phyloP scores from a whole-genome alignment of 2,113 vertebrate genomes.

The Eptesicus fuscus region DNA sequence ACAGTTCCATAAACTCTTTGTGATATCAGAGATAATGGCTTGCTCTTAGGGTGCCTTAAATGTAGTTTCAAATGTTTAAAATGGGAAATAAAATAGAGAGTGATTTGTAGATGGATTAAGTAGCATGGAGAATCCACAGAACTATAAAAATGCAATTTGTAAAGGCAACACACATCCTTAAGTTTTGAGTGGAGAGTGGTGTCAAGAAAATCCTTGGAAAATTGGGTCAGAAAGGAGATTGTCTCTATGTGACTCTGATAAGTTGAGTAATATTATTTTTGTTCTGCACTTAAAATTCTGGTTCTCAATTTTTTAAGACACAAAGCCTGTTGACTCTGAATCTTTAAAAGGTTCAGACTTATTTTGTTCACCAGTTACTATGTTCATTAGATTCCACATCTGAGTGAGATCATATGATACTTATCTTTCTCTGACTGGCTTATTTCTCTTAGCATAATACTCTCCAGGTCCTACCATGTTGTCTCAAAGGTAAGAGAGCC shows the following conservation, averaged over 20 bases:
- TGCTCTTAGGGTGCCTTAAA: background rate
- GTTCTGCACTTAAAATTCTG: background rate
- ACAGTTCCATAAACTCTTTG: background rate
- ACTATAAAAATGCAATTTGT: background rate
- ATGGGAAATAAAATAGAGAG: background rate
- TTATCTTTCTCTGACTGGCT: too few species aligned
- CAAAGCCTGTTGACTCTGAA: background rate
- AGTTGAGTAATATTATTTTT: background rate
- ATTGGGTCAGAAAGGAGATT: background rate
- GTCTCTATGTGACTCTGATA: background rate
- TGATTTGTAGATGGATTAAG: background rate
- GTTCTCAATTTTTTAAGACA: background rate
- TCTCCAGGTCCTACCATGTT: too few species aligned
- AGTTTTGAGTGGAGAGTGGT: background rate
- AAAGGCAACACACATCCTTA: background rate
- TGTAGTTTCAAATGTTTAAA: background rate
- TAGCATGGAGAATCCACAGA: background rate
- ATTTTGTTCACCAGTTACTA: too few species aligned
- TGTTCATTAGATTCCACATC: too few species aligned
- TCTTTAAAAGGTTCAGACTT: background rate
- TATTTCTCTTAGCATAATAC: too few species aligned
- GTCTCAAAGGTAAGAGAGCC: too few species aligned
- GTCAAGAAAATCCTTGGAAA: background rate
- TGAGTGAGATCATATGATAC: too few species aligned
- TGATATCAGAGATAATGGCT: background rate